Conservation (phyloP, 2,797 vertebrate genomes). For the Gallinago stenura region DNA sequence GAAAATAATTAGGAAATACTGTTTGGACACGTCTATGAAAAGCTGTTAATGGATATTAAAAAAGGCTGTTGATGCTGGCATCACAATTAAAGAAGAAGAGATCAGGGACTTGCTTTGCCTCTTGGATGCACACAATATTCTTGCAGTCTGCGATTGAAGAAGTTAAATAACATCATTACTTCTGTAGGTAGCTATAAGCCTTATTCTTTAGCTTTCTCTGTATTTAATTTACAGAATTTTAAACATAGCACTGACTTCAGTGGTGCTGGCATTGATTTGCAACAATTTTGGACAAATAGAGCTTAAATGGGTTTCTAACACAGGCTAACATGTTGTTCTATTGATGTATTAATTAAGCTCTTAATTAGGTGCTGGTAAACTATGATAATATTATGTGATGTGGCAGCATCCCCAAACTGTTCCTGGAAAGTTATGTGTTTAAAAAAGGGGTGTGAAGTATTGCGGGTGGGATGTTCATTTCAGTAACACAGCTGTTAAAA, state of each 20-base stretch:
- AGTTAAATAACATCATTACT: background rate
- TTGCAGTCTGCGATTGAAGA: background rate
- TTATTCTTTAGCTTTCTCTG: background rate
- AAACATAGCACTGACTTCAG: background rate
- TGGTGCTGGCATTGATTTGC: background rate
- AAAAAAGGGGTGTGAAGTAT: background rate
- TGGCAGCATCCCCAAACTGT: background rate
- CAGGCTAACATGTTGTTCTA: background rate
- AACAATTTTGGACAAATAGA: background rate
- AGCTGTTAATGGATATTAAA: background rate
- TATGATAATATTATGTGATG: background rate
- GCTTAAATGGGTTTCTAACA: background rate
- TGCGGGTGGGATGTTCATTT: background rate
- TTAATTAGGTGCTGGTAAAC: background rate
- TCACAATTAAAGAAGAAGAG: too few relatives aligned
- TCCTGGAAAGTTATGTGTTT: background rate
- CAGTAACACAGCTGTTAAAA: background rate
- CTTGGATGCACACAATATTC: background rate
- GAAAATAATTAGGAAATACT: background rate
- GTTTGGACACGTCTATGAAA: background rate
- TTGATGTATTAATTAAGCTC: conserved; percentile 41
- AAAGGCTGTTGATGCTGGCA: background rate
- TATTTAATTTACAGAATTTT: background rate
- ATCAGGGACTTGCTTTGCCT: too few relatives aligned
- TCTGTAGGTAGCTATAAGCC: background rate